These are phyloP conservation scores for Hetaerina titia DNA, from an alignment of 2,888 invertebrate species.

Conservation along the genomic window DNA sequence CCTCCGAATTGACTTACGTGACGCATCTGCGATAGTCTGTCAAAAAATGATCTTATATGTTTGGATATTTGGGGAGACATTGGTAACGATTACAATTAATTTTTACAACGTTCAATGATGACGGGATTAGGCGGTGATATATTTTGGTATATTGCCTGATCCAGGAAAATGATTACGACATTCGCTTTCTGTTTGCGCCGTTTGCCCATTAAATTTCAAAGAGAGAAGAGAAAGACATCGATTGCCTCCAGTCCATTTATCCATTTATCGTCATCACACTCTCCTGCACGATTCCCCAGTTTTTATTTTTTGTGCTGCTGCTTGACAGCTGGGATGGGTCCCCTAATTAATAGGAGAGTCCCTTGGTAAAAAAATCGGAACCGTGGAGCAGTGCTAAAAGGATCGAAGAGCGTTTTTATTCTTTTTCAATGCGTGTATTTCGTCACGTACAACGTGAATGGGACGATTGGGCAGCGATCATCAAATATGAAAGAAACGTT, in stretches of 20 bases:
- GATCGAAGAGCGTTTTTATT: not conserved
- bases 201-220: conserved; percentile 21
- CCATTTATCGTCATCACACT: conserved; percentile 9
- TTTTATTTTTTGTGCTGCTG: not conserved
- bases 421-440: not conserved
- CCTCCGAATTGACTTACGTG: too few relatives aligned
- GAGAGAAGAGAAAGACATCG: not conserved
- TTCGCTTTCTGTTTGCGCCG: conserved; percentile 5
- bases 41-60: too few relatives aligned
- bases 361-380: not conserved
- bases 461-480: conserved; percentile 12
- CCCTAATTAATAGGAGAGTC: not conserved
- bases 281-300: not conserved
- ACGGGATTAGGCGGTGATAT: not conserved
- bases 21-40: too few relatives aligned
- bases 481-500: not conserved
- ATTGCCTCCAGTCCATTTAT: not conserved
- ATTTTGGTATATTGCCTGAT: not conserved
- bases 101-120: not conserved
- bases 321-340: not conserved
- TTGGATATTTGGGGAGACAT: too few relatives aligned
- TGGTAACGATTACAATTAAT: not conserved
- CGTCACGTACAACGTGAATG: not conserved
- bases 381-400: not conserved
- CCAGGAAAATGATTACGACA: not conserved